A percentile compares a stretch with the other conserved stretches of the same genome.
Evolutionary conservation across 2,113 vertebrate genomes (phyloP).

Genomic region (Elephas maximus): DNA sequence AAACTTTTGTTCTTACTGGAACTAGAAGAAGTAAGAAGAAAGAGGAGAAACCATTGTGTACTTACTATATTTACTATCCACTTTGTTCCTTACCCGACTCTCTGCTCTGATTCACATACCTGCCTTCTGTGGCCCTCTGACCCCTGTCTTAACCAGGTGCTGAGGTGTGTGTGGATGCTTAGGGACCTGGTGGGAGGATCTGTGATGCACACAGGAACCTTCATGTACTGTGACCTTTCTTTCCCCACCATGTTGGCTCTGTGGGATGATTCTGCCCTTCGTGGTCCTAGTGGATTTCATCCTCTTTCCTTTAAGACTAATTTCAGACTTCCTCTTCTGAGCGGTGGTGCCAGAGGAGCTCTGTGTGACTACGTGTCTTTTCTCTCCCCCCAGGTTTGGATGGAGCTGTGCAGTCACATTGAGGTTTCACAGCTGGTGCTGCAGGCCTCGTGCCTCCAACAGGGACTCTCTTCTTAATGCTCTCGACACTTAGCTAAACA

Average conservation of each 20-base stretch:
- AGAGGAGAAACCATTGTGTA: background rate
- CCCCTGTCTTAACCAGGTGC: background rate
- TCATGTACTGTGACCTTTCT: background rate
- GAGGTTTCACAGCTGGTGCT: slow-evolving; percentile 96
- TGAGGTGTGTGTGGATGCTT: background rate
- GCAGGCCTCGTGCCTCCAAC: slow-evolving; percentile 94
- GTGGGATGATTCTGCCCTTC: background rate
- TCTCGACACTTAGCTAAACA: slow-evolving; percentile 93
- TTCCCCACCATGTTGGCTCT: background rate
- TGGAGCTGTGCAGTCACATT: slow-evolving; percentile 96
- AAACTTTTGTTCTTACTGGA: background rate
- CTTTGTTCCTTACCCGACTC: background rate
- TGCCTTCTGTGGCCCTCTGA: background rate
- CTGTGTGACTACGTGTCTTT: background rate
- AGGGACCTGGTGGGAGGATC: background rate
- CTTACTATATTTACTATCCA: background rate
- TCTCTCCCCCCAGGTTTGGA: slow-evolving; percentile 90
- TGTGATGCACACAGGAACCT: background rate
- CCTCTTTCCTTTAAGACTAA: background rate
- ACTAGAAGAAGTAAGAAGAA: background rate
- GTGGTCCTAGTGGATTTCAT: background rate
- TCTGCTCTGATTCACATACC: background rate
- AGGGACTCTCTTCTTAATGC: slow-evolving; percentile 93
- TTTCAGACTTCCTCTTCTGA: background rate
- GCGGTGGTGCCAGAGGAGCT: background rate